phyloP scores from a whole-genome alignment of 2,797 vertebrate species.

The Sebastes diploproa region DNA sequence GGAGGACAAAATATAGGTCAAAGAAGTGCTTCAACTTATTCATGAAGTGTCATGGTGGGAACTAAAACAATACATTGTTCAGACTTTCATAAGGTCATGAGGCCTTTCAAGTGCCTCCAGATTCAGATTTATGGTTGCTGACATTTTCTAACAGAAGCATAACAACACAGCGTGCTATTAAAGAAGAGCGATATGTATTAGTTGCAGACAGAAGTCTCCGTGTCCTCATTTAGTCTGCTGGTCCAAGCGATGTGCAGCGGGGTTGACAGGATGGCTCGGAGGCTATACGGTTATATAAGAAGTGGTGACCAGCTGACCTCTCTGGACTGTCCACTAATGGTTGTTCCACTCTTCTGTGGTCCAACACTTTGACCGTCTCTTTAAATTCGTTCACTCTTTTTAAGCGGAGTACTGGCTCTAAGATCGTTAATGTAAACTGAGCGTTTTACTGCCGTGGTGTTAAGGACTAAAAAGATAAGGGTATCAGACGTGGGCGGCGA shows the following conservation, averaged over 20 bases:
- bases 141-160: neutral
- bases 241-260: neutral
- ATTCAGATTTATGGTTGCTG: neutral
- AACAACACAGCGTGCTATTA: neutral
- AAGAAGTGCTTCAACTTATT: neutral
- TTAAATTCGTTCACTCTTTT: neutral
- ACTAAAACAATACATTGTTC: neutral
- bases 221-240: slow-evolving; percentile 5
- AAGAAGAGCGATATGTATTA: neutral
- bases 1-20: neutral
- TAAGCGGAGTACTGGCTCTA: neutral
- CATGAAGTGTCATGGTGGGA: neutral
- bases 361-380: neutral
- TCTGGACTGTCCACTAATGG: neutral
- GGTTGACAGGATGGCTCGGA: neutral
- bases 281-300: neutral
- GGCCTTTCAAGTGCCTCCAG: neutral
- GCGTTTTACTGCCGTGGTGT: too few relatives aligned
- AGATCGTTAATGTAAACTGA: neutral
- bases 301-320: neutral
- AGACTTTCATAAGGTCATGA: neutral
- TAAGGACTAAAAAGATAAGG: too few relatives aligned
- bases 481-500: neutral
- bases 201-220: neutral
- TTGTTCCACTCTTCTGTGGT: neutral